These are phyloP conservation scores for Ectemnius cavifrons DNA, from an alignment of 2,888 invertebrate genomes.

Conservation along the genomic window DNA sequence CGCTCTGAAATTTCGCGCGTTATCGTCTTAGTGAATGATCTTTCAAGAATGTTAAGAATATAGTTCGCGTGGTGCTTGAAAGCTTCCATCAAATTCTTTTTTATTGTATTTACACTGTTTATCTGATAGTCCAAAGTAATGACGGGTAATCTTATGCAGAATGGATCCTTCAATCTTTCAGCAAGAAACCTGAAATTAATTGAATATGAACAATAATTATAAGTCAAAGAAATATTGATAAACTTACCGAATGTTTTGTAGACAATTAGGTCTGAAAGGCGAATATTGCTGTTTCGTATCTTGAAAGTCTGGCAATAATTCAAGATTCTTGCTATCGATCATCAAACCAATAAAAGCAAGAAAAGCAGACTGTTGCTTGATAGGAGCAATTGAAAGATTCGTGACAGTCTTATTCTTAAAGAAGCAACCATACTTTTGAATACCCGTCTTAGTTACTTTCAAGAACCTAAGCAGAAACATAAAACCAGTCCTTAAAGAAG, in stretches of 20 bases:
- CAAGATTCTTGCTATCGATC: too few relatives aligned
- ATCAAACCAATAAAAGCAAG: too few relatives aligned
- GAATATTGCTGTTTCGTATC: too few relatives aligned
- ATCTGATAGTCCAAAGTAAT: constrained; percentile 16
- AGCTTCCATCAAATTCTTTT: not conserved
- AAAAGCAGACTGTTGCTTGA: too few relatives aligned
- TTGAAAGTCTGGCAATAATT: too few relatives aligned
- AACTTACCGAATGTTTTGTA: constrained; percentile 11
- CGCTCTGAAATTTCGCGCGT: not conserved
- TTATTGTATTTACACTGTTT: constrained; percentile 26
- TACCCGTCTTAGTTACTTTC: too few relatives aligned
- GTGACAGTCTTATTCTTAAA: too few relatives aligned
- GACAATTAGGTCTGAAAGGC: not conserved
- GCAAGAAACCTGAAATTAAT: constrained; percentile 17
- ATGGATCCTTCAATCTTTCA: not conserved
- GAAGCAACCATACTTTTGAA: too few relatives aligned
- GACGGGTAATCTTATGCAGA: constrained; percentile 19
- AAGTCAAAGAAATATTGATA: not conserved
- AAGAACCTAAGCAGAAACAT: not conserved
- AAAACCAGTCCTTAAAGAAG: not conserved
- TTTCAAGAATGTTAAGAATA: constrained; percentile 12
- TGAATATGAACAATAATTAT: not conserved
- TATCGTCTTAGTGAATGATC: constrained; percentile 11
- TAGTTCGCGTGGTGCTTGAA: constrained; percentile 18
- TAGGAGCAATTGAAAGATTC: too few relatives aligned